Evolutionary conservation across 2,113 vertebrate species (phyloP).

Genomic region (Mesitornis unicolor): DNA sequence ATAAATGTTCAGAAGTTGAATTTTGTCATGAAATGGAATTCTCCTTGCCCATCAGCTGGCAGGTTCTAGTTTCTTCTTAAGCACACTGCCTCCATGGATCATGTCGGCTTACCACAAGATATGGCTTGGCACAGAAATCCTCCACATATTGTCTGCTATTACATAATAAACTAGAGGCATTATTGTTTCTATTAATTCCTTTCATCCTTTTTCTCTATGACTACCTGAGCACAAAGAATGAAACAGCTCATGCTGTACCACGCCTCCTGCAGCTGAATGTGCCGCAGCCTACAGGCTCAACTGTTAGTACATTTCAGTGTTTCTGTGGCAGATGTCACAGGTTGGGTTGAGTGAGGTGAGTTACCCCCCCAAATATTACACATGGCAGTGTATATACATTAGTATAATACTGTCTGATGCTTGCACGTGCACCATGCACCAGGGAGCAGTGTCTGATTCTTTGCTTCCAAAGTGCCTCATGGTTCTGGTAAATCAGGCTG

Average conservation of each 20-base stretch:
- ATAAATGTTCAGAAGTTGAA: not conserved
- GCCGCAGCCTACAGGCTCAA: not conserved
- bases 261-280: not conserved
- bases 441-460: fast-evolving
- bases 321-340: not conserved
- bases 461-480: not conserved
- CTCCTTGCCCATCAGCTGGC: not conserved
- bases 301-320: not conserved
- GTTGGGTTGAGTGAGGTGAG: not conserved
- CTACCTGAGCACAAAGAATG: not conserved
- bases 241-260: not conserved
- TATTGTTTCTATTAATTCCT: not conserved
- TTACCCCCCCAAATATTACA: fast-evolving
- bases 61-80: not conserved
- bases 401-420: not conserved
- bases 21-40: not conserved
- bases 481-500: not conserved
- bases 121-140: not conserved
- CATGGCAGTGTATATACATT: not conserved
- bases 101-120: not conserved
- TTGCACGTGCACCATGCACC: not conserved
- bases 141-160: not conserved
- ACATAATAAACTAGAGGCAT: not conserved
- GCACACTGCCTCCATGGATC: not conserved
- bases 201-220: not conserved